phyloP scores from a whole-genome alignment of 2,888 invertebrate species.

The Cephus sareptanus region DNA sequence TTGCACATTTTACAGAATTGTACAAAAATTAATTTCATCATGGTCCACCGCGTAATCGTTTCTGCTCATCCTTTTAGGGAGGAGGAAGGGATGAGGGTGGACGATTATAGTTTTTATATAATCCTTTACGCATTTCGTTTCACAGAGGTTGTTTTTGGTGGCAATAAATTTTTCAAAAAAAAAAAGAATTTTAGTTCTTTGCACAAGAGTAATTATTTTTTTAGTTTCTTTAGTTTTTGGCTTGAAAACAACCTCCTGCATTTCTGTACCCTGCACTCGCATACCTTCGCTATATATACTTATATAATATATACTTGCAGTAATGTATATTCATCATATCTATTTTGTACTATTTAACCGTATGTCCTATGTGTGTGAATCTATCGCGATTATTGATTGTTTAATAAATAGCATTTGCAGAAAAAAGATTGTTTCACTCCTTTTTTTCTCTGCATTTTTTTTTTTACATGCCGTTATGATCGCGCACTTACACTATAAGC shows the following conservation, averaged over 20 bases:
- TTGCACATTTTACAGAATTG: slow-evolving; percentile 34
- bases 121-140: neutral
- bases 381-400: slow-evolving; percentile 14
- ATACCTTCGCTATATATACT: neutral
- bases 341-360: slow-evolving; percentile 15
- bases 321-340: slow-evolving; percentile 10
- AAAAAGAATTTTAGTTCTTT: neutral
- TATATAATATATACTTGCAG: slow-evolving; percentile 7
- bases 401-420: slow-evolving; percentile 13
- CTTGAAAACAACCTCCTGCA: neutral
- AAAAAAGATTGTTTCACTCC: neutral
- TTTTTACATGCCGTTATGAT: neutral
- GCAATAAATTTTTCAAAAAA: neutral
- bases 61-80: slow-evolving; percentile 2
- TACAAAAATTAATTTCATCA: slow-evolving; percentile 31
- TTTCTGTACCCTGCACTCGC: neutral
- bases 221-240: neutral
- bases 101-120: neutral
- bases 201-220: neutral
- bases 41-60: slow-evolving; percentile 11
- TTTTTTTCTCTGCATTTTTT: neutral
- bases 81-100: neutral
- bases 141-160: neutral
- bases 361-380: slow-evolving; percentile 15
- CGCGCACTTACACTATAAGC: neutral